These are phyloP conservation scores for Turnix velox DNA, from an alignment of 2,113 vertebrate genomes.

Conservation along the genomic window DNA sequence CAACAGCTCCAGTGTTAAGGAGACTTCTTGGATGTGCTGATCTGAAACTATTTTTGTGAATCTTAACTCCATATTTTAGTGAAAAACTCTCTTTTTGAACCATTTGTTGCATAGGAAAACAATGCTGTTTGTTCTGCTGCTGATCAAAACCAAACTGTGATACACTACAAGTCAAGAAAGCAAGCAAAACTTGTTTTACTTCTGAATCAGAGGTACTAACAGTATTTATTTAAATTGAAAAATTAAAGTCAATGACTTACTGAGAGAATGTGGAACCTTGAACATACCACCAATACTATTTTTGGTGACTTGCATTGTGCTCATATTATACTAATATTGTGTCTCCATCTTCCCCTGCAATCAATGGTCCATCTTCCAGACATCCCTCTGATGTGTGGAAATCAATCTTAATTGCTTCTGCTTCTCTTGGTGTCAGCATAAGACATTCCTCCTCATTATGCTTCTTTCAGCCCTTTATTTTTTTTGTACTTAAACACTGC, in stretches of 20 bases:
- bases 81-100: not conserved
- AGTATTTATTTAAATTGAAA: not conserved
- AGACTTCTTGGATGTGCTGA: not conserved
- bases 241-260: not conserved
- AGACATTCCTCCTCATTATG: not conserved
- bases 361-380: not conserved
- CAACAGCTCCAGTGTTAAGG: not conserved
- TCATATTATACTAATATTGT: not conserved
- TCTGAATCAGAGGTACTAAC: not conserved
- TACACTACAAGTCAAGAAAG: not conserved
- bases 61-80: not conserved
- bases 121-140: accelerated
- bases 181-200: not conserved
- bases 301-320: not conserved
- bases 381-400: not conserved
- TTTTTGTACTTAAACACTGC: not conserved
- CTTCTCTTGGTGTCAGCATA: not conserved
- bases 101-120: not conserved
- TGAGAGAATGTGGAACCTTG: not conserved
- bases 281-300: not conserved
- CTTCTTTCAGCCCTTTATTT: not conserved
- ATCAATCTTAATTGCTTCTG: not conserved
- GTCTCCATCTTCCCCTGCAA: not conserved
- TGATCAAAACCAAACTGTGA: not conserved
- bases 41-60: not conserved